Percentiles rank a stretch among this genome's conserved stretches.
Evolutionary conservation across 1,140 invertebrate genomes (phyloP).

Genomic region (Bombus pyrosoma): DNA sequence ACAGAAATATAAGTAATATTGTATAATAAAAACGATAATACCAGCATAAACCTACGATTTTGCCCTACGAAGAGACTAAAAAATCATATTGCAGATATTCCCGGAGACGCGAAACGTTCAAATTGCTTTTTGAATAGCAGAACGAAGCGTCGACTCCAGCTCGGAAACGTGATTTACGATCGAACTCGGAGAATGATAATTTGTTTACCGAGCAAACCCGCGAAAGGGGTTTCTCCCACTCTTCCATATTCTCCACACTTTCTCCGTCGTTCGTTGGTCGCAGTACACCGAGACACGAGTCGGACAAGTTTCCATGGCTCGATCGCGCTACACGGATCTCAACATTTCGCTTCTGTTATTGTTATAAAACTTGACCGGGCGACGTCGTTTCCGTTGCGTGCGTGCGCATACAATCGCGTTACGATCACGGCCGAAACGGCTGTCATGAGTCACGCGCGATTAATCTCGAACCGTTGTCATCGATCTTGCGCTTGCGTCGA

Average conservation of each 20-base stretch:
- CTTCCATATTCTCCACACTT: neutral
- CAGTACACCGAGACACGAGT: neutral
- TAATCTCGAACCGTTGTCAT: constrained; percentile 14
- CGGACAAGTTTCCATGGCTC: neutral
- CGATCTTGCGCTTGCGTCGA: constrained; percentile 22
- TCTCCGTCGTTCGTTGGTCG: neutral
- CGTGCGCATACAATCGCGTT: neutral
- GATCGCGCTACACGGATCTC: neutral
- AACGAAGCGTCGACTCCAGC: neutral
- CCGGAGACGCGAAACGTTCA: constrained; percentile 3
- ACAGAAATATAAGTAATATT: neutral
- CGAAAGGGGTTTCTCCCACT: constrained; percentile 40
- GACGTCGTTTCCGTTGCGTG: constrained; percentile 5
- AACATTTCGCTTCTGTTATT: constrained; percentile 27
- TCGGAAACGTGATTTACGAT: constrained; percentile 46
- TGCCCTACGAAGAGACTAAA: neutral
- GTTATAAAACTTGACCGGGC: constrained; percentile 24
- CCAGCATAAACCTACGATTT: neutral
- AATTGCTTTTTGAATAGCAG: constrained; percentile 14
- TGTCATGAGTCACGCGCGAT: constrained; percentile 34
- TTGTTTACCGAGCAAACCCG: constrained; percentile 43
- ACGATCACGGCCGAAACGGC: neutral
- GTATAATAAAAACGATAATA: neutral
- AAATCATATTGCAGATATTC: neutral
- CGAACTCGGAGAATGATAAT: constrained; percentile 36